Conservation (phyloP, 2,113 vertebrate genomes). For the Corynorhinus townsendii region DNA sequence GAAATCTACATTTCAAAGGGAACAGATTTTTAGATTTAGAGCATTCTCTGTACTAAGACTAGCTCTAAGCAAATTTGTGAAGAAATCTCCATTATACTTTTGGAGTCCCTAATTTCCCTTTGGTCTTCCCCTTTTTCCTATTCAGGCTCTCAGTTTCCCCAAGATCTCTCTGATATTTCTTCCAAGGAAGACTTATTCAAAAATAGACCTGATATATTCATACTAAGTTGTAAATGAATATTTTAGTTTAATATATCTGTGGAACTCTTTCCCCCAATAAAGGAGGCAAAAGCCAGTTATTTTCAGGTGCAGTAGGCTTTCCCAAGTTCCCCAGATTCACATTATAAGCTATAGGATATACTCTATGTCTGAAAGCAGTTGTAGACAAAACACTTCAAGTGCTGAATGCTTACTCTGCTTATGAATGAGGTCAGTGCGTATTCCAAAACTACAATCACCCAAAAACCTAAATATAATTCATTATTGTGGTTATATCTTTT, state of each 20-base stretch:
- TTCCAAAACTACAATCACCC: not conserved
- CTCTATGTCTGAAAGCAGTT: not conserved
- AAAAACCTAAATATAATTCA: not conserved
- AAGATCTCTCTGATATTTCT: not conserved
- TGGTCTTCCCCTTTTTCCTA: not conserved
- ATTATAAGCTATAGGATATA: not conserved
- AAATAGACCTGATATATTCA: conserved; percentile 23
- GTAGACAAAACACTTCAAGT: not conserved
- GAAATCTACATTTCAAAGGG: not conserved
- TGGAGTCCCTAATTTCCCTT: not conserved
- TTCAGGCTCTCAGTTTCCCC: not conserved
- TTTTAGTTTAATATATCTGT: not conserved
- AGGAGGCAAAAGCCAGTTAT: not conserved
- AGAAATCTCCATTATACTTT: not conserved
- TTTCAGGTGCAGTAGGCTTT: not conserved
- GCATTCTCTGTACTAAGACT: not conserved
- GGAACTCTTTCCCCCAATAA: conserved; percentile 8
- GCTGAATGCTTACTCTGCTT: not conserved
- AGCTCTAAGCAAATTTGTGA: not conserved
- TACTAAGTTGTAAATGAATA: conserved; percentile 17
- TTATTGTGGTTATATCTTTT: not conserved
- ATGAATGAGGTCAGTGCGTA: not conserved
- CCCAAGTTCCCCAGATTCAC: not conserved
- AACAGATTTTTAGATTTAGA: not conserved
- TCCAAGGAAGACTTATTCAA: conserved; percentile 27